Evolutionary conservation across 2,888 invertebrate species (phyloP).

Genomic region (Adelognathus sp.): DNA sequence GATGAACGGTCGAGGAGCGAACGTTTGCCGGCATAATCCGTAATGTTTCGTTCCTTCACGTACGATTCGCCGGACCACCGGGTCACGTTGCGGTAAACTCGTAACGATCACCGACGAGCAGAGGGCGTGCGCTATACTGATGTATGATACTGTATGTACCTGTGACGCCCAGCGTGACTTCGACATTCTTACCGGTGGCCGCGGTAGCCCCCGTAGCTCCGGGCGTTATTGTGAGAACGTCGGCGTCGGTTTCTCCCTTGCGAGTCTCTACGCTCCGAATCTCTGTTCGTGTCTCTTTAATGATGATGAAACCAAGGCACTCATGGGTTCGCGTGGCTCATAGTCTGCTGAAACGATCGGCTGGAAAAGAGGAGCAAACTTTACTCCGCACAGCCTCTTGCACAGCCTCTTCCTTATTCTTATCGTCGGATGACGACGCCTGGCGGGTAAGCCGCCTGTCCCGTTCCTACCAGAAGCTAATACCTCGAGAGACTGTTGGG

Average conservation of each 20-base stretch:
- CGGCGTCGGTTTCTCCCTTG: background rate
- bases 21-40: background rate
- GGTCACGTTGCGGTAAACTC: slow-evolving; percentile 55
- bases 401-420: slow-evolving; percentile 36
- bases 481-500: slow-evolving; percentile 5
- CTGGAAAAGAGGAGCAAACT: slow-evolving; percentile 31
- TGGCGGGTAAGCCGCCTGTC: slow-evolving; percentile 30
- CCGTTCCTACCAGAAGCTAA: slow-evolving; percentile 11
- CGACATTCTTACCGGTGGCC: slow-evolving; percentile 42
- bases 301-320: slow-evolving; percentile 20
- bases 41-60: slow-evolving; percentile 9
- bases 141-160: background rate
- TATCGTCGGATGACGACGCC: slow-evolving; percentile 39
- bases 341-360: slow-evolving; percentile 16
- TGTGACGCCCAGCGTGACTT: slow-evolving; percentile 48
- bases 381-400: no score
- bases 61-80: slow-evolving; percentile 38
- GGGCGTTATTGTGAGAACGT: slow-evolving; percentile 24
- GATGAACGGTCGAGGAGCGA: slow-evolving; percentile 25
- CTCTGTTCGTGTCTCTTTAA: slow-evolving; percentile 33
- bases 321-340: slow-evolving; percentile 45
- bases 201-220: slow-evolving; percentile 37
- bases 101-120: slow-evolving; percentile 34
- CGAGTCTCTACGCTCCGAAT: slow-evolving; percentile 11
- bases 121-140: slow-evolving; percentile 5